These are phyloP conservation scores for Pentalonia nigronervosa DNA, from an alignment of 1,140 invertebrate genomes.

Conservation along the genomic window DNA sequence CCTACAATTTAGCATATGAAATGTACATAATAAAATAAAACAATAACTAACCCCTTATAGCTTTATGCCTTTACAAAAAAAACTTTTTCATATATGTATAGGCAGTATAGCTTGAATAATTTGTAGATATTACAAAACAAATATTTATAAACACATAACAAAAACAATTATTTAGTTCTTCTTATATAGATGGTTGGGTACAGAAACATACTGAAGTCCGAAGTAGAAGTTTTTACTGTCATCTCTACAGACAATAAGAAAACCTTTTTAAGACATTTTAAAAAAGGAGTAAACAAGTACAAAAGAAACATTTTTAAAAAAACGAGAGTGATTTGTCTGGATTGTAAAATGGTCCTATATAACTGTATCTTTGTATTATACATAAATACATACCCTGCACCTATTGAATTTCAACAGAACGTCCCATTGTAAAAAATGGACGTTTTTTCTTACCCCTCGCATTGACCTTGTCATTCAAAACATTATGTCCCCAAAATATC, in stretches of 20 bases:
- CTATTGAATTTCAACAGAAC: slow-evolving; percentile 29
- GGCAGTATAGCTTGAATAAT: no score
- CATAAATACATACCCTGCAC: neutral
- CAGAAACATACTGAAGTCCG: neutral
- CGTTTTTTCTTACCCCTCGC: slow-evolving; percentile 30
- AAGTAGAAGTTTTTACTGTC: neutral
- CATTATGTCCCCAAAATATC: neutral
- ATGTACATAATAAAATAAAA: neutral
- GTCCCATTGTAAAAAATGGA: slow-evolving; percentile 10
- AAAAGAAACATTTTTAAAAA: slow-evolving; percentile 11
- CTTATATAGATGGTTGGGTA: neutral
- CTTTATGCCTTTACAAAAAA: neutral
- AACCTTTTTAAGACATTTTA: neutral
- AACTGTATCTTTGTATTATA: slow-evolving; percentile 25
- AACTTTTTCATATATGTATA: neutral
- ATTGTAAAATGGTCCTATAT: slow-evolving; percentile 21
- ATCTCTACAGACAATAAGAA: neutral
- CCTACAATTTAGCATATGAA: neutral
- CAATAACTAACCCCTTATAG: neutral
- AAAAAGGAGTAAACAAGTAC: neutral
- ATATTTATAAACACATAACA: neutral
- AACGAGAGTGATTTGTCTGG: slow-evolving; percentile 23
- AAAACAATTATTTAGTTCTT: neutral
- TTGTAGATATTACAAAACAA: neutral
- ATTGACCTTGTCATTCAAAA: slow-evolving; percentile 40